A percentile compares a stretch with the other conserved stretches of the same genome.
Conservation (phyloP, 2,888 invertebrate species). For the Priocnemis perturbator region DNA sequence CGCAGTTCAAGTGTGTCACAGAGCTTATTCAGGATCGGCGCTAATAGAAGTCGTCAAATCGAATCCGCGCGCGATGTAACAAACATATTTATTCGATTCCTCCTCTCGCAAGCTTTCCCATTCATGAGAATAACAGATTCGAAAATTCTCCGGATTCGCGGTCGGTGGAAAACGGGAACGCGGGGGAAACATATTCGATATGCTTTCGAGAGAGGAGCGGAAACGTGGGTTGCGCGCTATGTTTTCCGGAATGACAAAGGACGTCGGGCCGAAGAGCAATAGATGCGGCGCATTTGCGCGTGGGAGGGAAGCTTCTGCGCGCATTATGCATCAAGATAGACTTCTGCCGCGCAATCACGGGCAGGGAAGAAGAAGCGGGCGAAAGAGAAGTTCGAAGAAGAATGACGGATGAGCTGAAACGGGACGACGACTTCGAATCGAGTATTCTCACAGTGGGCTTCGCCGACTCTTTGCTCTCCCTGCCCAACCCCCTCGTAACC, state of each 20-base stretch:
- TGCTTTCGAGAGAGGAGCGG: constrained; percentile 1
- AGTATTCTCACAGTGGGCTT: constrained; percentile 40
- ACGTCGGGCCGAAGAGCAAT: constrained; percentile 10
- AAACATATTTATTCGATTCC: too few relatives aligned
- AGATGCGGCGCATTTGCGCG: constrained; percentile 11
- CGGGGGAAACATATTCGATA: too few relatives aligned
- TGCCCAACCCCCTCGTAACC: neutral
- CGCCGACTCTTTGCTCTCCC: constrained; percentile 21
- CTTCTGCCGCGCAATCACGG: constrained; percentile 32
- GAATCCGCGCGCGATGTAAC: too few relatives aligned
- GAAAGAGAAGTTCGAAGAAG: neutral
- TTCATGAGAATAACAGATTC: too few relatives aligned
- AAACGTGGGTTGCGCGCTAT: neutral
- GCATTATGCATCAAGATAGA: constrained; percentile 44
- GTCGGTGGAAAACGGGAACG: too few relatives aligned
- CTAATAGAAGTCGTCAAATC: too few relatives aligned
- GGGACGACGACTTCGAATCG: constrained; percentile 32
- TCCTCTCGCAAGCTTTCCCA: too few relatives aligned
- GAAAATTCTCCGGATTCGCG: neutral
- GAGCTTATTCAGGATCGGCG: too few relatives aligned
- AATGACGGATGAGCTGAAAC: constrained; percentile 24
- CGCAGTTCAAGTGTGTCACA: too few relatives aligned
- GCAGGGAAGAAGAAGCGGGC: constrained; percentile 3
- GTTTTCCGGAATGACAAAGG: neutral
- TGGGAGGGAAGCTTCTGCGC: constrained; percentile 1